A percentile compares a stretch with the other conserved stretches of the same genome.
phyloP scores from a whole-genome alignment of 1,140 invertebrate species.

The Chrysomallon squamiferum region DNA sequence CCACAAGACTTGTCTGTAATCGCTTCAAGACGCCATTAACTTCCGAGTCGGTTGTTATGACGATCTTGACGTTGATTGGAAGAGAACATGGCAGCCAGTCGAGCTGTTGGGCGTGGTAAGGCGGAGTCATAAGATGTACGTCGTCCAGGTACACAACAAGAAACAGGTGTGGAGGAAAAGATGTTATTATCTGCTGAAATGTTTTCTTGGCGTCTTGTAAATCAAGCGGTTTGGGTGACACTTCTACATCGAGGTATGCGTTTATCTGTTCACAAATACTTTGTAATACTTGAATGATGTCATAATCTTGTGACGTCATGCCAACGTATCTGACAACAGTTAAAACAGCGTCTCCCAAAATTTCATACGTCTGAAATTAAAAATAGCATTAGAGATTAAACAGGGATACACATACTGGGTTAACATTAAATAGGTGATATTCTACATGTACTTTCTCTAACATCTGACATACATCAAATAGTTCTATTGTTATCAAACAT shows the following conservation, averaged over 20 bases:
- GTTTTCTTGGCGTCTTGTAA: slow-evolving; percentile 42
- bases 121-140: slow-evolving; percentile 45
- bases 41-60: slow-evolving; percentile 44
- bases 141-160: slow-evolving; percentile 56
- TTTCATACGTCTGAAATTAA: slow-evolving; percentile 68
- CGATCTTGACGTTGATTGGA: slow-evolving; percentile 53
- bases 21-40: slow-evolving; percentile 31
- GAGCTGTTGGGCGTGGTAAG: slow-evolving; percentile 46
- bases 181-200: slow-evolving; percentile 41
- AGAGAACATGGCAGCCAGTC: slow-evolving; percentile 53
- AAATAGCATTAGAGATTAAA: slow-evolving; percentile 3
- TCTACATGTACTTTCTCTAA: no score
- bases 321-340: slow-evolving; percentile 48
- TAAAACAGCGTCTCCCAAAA: slow-evolving; percentile 29
- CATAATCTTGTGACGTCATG: slow-evolving; percentile 40
- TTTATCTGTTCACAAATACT: slow-evolving; percentile 81
- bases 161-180: slow-evolving; percentile 33
- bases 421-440: no score
- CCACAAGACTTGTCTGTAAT: slow-evolving; percentile 31
- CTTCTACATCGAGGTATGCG: slow-evolving; percentile 22
- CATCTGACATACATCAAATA: no score
- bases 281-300: slow-evolving; percentile 88
- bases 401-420: no score
- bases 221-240: slow-evolving; percentile 36
- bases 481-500: no score